Base-by-base conservation (phyloP, 2,888 invertebrate species). In the Cynaeus angustus region DNA sequence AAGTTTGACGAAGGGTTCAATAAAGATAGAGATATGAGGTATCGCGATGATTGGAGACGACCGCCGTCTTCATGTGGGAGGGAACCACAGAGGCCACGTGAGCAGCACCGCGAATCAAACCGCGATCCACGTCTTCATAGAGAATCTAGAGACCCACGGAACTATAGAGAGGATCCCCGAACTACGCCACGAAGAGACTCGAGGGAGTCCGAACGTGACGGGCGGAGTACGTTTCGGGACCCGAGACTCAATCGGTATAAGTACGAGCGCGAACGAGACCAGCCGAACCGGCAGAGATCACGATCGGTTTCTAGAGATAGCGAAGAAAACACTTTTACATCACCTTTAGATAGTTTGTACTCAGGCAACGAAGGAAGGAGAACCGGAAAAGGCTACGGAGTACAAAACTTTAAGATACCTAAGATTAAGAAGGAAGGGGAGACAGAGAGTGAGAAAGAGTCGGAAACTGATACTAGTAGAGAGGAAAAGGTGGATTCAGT, bases 381-480 rank as follows among this genome's bases (percentile, higher is more conserved):
- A 71, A 84, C 85, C 7, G 85, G 86, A 1, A 85, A 85, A 70
- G 86, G 86, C 0, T 86, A 86, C 72, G 86, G 86, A 3, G 74
- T 88, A 10, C 87, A 88, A 68, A 86, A 84, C 14, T 89, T 88
- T 69, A 87, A 86, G 75, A 89, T 89, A 67, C 89, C 89, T 0
- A 68, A 72, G 55, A 37, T 55, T 28, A 66, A 67, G 48, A 59
- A 50, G 53, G 70, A 64, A 48, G 16, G 33, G 56, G 68, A 72
- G 1, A 30, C 46, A n/a, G 55, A 65, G 43, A 21, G 21, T 21
- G 21, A 21, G 4, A 21, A 21, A 21, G 48, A 38, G 41, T 67
- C 56, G 46, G 16, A 37, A n/a, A 8, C 37, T 37, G 37, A 37
- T 7, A n/a, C 37, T 2, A 37, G n/a, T 2, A 37, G n/a, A n/a